Percentiles rank a stretch among this genome's conserved stretches.
These are phyloP conservation scores for Sebastes taczanowskii DNA, from an alignment of 2,797 vertebrate species.

Conservation along the genomic window DNA sequence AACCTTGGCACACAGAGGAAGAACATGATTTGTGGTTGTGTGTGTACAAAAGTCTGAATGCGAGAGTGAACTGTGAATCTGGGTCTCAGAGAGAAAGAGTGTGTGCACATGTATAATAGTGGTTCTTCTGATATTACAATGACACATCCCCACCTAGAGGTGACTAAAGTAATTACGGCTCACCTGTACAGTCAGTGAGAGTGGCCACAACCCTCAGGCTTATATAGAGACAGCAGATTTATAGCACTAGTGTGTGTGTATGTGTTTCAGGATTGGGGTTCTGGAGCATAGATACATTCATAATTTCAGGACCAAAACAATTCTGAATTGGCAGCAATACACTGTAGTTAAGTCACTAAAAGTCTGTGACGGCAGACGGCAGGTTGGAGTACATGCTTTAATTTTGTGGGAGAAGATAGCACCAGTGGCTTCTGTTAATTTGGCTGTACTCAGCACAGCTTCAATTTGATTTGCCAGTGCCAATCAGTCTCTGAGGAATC, in stretches of 20 bases:
- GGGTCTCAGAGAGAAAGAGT: neutral
- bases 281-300: neutral
- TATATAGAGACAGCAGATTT: too few species aligned
- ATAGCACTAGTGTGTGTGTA: too few species aligned
- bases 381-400: neutral
- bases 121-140: neutral
- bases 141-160: constrained; percentile 60
- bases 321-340: neutral
- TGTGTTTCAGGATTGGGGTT: neutral
- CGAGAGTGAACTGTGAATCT: neutral
- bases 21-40: neutral
- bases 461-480: neutral
- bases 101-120: neutral
- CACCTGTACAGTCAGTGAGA: neutral
- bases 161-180: neutral
- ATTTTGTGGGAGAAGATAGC: neutral
- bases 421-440: neutral
- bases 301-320: neutral
- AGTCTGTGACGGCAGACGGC: neutral
- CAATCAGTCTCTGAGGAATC: neutral
- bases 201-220: neutral
- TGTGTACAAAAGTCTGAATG: constrained; percentile 6
- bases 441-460: neutral
- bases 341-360: neutral
- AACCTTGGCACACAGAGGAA: neutral